Evolutionary conservation across 2,888 invertebrate genomes (phyloP), one percentile per base, ranked within the genome.

Genomic region (Sipha maydis): DNA sequence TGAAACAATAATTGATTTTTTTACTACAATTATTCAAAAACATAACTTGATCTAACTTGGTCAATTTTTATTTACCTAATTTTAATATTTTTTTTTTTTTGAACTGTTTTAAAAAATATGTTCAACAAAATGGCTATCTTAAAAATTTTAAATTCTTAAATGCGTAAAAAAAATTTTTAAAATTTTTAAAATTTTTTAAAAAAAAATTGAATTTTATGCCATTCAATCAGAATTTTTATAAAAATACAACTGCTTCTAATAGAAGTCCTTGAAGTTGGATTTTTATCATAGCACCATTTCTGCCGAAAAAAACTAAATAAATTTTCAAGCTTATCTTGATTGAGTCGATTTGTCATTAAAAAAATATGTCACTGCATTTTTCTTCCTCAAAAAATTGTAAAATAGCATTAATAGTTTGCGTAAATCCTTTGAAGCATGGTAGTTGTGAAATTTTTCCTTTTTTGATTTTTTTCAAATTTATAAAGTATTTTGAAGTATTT

Each of bases 311-410:
- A 89, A 17, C 90, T 90, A 89, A 90, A 90, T 28, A 90, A 85
- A 89, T 90, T 91, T 89, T 91, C 91, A 5, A 91, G 38, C 5
- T 90, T 89, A 89, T 91, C 91, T 88, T 90, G 90, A 89, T 90
- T 90, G 5, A 90, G 79, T 41, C 90, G 69, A 67, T 89, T 84
- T 25, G 90, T 90, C 8, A 90, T 79, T 34, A 90, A 80, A 85
- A 90, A 38, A 75, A 79, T 4, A 86, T 76, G 5, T 89, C 89
- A 41, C 90, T 83, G 21, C 56, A 78, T 89, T 84, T 86, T 82
- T 91, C 78, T 31, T 90, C 89, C 25, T 90, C 69, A 89, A 90
- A 91, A 48, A 91, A 79, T 76, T 85, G 41, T 28, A 71, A 79
- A n/a, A 90, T 89, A 61, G 90, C 90, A 67, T 90, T 90, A 14